Base-by-base conservation (phyloP, 2,113 vertebrate genomes). In the Hemichromis elongatus region DNA sequence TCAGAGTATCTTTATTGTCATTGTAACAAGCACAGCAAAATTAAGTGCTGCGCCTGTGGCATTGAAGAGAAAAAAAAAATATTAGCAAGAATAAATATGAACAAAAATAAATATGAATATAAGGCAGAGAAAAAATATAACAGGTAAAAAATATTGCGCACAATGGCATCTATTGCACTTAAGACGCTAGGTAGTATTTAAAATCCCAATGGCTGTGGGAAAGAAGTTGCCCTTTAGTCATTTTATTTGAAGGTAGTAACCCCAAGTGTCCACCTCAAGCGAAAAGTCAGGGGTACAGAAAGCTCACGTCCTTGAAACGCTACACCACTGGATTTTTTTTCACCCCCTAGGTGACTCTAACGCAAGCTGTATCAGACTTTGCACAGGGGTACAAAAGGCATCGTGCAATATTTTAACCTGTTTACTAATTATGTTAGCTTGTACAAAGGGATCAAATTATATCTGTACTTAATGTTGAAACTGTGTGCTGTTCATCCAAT, bases 381-480 rank as follows among this genome's bases (percentile, higher is more conserved):
- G 35, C 21, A 52, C 18, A 26, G 9, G 75, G 13, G 2, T 37
- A 24, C 5, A 66, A 47, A 26, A 7, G 7, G 2, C 9, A 73
- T 33, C 2, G 21, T 14, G 42, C 16, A 47, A 21, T 18, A 5
- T 50, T 28, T 35, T 37, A 19, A 30, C 4, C 3, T 30, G 12
- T 52, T n/a, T 40, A 61, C 95, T 96, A 95, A 96, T 96, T 96
- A 96, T 94, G 95, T 97, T 97, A 97, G 97, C 97, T 96, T 99
- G 97, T 99, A 98, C 97, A 97, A 97, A 97, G 96, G 96, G 95
- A 96, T 95, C 86, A 89, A 93, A 95, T 93, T 95, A 96, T 97
- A 97, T 97, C 96, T 96, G 95, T 97, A 97, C 96, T 97, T 96
- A 96, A 95, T 97, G 97, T 98, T 95, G 92, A 94, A 96, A 95